phyloP scores from a whole-genome alignment of 1,140 invertebrate genomes.

The Aradophagus sp. region DNA sequence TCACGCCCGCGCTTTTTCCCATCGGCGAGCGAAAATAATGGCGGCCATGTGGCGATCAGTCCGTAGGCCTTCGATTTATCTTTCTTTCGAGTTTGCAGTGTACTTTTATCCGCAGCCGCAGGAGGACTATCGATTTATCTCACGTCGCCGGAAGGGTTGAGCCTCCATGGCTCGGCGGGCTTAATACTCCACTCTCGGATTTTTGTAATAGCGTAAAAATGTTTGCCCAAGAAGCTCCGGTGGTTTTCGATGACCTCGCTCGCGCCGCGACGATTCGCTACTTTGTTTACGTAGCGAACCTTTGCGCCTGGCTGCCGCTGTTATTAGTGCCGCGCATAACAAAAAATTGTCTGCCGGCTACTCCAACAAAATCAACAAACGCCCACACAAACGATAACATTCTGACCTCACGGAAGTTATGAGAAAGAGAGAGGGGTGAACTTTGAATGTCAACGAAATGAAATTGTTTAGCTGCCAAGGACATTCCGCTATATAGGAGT shows the following conservation, averaged over 20 bases:
- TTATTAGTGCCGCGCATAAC: conserved; percentile 49
- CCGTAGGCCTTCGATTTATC: conserved; percentile 54
- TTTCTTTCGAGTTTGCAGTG: conserved; percentile 47
- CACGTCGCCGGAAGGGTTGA: conserved; percentile 43
- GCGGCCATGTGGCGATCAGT: conserved; percentile 28
- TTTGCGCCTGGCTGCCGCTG: conserved; percentile 49
- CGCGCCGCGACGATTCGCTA: conserved; percentile 21
- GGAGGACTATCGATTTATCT: conserved; percentile 46
- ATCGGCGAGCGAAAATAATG: conserved; percentile 43
- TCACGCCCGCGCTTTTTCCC: conserved; percentile 2
- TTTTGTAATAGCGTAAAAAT: conserved; percentile 71
- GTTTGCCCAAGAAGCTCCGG: conserved; percentile 63
- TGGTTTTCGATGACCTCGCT: conserved; percentile 33
- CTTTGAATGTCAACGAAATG: no score
- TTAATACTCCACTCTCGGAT: conserved; percentile 68
- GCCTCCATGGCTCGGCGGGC: conserved; percentile 58
- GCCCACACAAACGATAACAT: conserved; percentile 24
- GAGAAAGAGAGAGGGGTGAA: not conserved
- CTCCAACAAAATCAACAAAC: conserved; percentile 40
- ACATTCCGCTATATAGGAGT: no score
- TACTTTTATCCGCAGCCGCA: conserved; percentile 36
- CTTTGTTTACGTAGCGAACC: conserved; percentile 66
- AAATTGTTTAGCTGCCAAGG: no score
- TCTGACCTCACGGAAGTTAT: conserved; percentile 11
- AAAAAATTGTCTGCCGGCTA: conserved; percentile 34